phyloP scores from a whole-genome alignment of 2,113 vertebrate genomes.

The Ageneiosus marmoratus region DNA sequence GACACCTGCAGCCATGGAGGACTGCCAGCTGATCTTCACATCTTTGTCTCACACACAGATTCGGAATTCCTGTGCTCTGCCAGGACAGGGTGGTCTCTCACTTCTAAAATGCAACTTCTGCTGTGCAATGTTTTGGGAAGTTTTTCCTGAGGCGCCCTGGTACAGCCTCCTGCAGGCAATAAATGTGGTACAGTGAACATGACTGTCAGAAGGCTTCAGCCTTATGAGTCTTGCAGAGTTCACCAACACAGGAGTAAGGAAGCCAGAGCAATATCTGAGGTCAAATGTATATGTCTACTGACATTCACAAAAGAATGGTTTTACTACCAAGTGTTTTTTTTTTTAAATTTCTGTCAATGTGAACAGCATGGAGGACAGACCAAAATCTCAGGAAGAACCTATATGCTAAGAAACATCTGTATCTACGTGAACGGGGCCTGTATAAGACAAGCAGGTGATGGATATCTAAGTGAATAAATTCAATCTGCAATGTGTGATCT shows the following conservation, averaged over 20 bases:
- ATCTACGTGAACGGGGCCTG: not conserved
- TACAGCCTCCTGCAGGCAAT: not conserved
- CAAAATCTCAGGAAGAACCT: not conserved
- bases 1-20: conserved; percentile 36
- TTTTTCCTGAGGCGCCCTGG: conserved; percentile 18
- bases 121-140: not conserved
- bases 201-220: conserved; percentile 7
- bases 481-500: not conserved
- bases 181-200: not conserved
- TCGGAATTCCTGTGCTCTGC: not conserved
- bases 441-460: not conserved
- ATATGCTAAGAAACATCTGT: not conserved
- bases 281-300: not conserved
- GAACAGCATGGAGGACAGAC: not conserved
- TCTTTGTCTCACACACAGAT: not conserved
- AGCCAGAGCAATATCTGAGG: not conserved
- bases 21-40: not conserved
- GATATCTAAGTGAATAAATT: not conserved
- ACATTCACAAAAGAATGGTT: not conserved
- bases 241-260: not conserved
- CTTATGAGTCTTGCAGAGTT: not conserved
- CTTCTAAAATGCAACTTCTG: not conserved
- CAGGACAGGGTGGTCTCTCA: not conserved
- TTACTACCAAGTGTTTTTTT: no score
- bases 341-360: not conserved